Evolutionary conservation across 23 tunicate genomes (phyloP).

Genomic region (Ascidia mentula): DNA sequence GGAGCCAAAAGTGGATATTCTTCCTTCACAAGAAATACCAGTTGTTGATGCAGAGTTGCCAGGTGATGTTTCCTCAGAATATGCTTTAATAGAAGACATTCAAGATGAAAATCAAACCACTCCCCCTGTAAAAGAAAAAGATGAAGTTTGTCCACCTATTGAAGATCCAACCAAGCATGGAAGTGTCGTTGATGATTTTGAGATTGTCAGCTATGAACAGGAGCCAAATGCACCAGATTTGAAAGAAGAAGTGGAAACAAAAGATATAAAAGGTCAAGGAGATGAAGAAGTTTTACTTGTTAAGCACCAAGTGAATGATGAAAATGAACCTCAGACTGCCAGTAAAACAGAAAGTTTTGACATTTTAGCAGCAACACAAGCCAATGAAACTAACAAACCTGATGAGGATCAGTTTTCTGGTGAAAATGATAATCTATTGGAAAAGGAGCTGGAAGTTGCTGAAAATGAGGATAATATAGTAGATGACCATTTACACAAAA

Average conservation of each 20-base stretch:
- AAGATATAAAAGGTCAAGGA: background rate
- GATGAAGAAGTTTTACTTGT: background rate
- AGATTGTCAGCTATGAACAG: background rate
- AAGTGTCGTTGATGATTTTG: background rate
- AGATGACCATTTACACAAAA: background rate
- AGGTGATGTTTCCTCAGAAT: too few species aligned
- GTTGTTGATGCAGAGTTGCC: too few species aligned
- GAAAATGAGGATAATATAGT: conserved; percentile 1
- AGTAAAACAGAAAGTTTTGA: background rate
- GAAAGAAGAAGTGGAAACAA: background rate
- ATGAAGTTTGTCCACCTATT: background rate
- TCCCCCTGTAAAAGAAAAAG: background rate
- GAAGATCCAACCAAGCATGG: background rate
- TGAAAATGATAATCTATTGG: background rate
- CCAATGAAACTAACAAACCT: background rate
- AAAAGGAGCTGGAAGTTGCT: background rate
- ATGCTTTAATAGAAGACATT: too few species aligned
- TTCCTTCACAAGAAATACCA: too few species aligned
- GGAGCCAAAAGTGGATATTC: too few species aligned
- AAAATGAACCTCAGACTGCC: background rate
- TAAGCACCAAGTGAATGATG: background rate
- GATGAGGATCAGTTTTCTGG: background rate
- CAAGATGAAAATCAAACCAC: background rate
- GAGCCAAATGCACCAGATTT: background rate
- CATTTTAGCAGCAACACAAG: background rate